These are phyloP conservation scores for Phenacoccus solenopsis DNA, from an alignment of 1,140 invertebrate genomes.

Conservation along the genomic window DNA sequence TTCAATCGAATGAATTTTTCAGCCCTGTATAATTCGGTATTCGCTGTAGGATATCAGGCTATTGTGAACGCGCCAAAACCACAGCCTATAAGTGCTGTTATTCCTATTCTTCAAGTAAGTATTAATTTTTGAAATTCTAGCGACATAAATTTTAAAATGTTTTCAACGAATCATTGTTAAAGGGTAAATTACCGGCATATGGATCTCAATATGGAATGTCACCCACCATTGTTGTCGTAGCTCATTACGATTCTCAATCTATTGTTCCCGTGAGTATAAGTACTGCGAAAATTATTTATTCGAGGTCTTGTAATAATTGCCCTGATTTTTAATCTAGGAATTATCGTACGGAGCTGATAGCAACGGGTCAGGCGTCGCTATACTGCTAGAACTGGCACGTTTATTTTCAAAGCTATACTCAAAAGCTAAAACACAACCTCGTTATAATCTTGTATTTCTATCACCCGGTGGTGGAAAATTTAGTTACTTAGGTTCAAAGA, in stretches of 20 bases:
- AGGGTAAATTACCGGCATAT: conserved; percentile 73
- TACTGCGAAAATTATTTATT: conserved; percentile 3
- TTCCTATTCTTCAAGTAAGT: conserved; percentile 49
- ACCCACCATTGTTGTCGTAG: conserved; percentile 77
- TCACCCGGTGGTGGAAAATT: conserved; percentile 84
- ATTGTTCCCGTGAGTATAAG: conserved; percentile 62
- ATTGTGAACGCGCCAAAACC: conserved; percentile 56
- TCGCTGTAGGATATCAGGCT: conserved; percentile 86
- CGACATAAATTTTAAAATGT: neutral
- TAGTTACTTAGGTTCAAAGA: conserved; percentile 92
- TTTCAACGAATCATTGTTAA: conserved; percentile 34
- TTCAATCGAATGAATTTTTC: conserved; percentile 27
- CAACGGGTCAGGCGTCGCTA: conserved; percentile 83
- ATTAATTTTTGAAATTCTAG: conserved; percentile 31
- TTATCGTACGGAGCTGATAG: conserved; percentile 77
- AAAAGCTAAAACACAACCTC: conserved; percentile 58
- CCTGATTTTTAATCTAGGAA: conserved; percentile 42
- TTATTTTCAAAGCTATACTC: conserved; percentile 87
- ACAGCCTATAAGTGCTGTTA: neutral
- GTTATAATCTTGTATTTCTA: conserved; percentile 80
- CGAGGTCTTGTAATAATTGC: neutral
- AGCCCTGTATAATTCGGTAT: conserved; percentile 70
- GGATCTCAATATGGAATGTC: conserved; percentile 57
- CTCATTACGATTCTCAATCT: conserved; percentile 85
- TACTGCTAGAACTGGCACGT: conserved; percentile 75